Base-by-base conservation (phyloP, 2,888 invertebrate genomes). In the Athrips mouffetella region DNA sequence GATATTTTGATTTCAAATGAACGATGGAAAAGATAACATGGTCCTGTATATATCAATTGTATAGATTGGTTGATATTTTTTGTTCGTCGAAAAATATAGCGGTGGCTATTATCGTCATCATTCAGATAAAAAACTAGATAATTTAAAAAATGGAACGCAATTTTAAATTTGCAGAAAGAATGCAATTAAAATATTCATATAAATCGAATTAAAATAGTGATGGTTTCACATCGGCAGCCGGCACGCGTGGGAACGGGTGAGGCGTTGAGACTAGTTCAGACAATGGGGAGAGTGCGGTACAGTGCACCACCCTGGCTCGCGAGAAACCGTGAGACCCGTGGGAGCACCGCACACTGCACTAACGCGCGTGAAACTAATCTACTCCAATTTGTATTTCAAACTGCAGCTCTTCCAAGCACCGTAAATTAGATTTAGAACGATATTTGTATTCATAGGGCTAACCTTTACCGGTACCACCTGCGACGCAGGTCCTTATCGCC, bases 241-340 rank as follows among this genome's bases (percentile, higher is more conserved):
- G 23, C 35, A 30, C 48, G 40, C 77, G 80, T 80, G 80, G 73
- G 80, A 80, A 75, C 53, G 20, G 10, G 41, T 20, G 33, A 69
- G 59, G 21, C 21, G n/a, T 33, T 21, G 30, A 70, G 58, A 81
- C 81, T 80, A 81, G n/a, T 33, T 21, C 29, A 70, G 58, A 81
- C 81, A 81, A 81, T 81, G 62, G 80, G 68, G 75, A 79, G 74
- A 79, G 65, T 56, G 54, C 42, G 51, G 39, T 47, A 11, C 1
- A 2, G 37, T 58, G 53, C 63, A 59, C 61, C 57, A 59, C 62
- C 60, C 58, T 56, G 62, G 62, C 60, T 57, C 60, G 55, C 65
- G 67, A 70, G 78, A 78, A 76, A 80, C 65, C 78, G 78, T 80
- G 78, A 69, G 77, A 80, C 65, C 64, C 67, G 67, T 67, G 53